These are phyloP conservation scores for Enteromius treurensis DNA, from an alignment of 2,797 vertebrate species.

Conservation along the genomic window DNA sequence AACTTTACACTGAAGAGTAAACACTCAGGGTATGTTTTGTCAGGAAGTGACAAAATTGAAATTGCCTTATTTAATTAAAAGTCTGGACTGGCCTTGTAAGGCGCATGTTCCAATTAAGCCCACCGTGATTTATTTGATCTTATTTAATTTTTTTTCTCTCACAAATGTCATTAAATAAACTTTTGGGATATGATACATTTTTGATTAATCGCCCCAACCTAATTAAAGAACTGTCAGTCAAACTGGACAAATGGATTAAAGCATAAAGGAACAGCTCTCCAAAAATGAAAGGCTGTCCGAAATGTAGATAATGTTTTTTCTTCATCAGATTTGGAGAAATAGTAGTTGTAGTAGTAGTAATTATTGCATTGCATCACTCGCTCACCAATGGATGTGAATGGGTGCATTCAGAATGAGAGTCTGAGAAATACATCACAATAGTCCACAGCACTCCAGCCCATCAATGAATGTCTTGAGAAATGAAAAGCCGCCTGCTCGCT, in stretches of 20 bases:
- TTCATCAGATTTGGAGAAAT: neutral
- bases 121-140: neutral
- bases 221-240: neutral
- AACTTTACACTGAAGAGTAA: neutral
- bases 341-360: no score
- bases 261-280: neutral
- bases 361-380: neutral
- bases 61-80: slow-evolving; percentile 19
- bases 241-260: neutral
- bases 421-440: neutral
- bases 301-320: neutral
- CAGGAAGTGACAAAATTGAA: neutral
- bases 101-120: slow-evolving; percentile 12
- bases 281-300: neutral
- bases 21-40: neutral
- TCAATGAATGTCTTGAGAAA: neutral
- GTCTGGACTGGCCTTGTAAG: neutral
- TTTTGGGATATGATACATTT: neutral
- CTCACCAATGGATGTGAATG: neutral
- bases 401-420: neutral
- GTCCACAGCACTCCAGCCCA: neutral
- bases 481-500: neutral
- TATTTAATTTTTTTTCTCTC: neutral
- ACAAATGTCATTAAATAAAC: neutral
- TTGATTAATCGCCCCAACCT: neutral